These are phyloP conservation scores for Macrotus californicus DNA, from an alignment of 2,113 vertebrate species.

Conservation along the genomic window DNA sequence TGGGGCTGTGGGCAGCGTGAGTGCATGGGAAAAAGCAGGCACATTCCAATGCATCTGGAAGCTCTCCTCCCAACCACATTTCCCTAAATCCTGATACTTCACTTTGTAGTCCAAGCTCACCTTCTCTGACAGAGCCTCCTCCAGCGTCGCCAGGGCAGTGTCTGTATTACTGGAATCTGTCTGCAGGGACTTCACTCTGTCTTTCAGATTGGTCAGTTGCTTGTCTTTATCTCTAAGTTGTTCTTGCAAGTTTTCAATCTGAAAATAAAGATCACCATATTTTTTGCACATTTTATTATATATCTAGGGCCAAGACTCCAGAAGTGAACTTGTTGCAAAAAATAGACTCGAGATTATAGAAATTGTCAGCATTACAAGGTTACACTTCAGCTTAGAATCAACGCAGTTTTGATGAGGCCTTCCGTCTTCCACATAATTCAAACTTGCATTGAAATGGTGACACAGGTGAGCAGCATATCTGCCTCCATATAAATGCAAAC, in stretches of 20 bases:
- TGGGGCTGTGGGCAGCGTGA: too few species aligned
- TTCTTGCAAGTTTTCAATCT: conserved; percentile 98
- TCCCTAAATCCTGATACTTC: neutral
- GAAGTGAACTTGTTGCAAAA: neutral
- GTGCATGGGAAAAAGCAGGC: neutral
- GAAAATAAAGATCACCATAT: conserved; percentile 60
- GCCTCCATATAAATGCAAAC: neutral
- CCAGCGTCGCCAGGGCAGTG: conserved; percentile 92
- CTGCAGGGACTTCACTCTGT: conserved; percentile 94
- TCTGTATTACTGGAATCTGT: conserved; percentile 98
- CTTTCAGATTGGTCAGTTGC: conserved; percentile 92
- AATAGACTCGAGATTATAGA: neutral
- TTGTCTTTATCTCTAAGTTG: conserved; percentile 98
- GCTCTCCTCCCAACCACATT: neutral
- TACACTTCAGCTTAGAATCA: neutral
- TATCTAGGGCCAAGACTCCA: neutral
- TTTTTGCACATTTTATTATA: neutral
- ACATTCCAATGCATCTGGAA: neutral
- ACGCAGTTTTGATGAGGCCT: neutral
- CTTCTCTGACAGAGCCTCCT: conserved; percentile 97
- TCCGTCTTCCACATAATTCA: neutral
- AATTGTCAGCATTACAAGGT: neutral
- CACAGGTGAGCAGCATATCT: neutral
- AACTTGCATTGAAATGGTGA: neutral
- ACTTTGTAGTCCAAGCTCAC: conserved; percentile 74